Evolutionary conservation across 2,888 invertebrate species (phyloP).

Genomic region (Griposia aprilina): DNA sequence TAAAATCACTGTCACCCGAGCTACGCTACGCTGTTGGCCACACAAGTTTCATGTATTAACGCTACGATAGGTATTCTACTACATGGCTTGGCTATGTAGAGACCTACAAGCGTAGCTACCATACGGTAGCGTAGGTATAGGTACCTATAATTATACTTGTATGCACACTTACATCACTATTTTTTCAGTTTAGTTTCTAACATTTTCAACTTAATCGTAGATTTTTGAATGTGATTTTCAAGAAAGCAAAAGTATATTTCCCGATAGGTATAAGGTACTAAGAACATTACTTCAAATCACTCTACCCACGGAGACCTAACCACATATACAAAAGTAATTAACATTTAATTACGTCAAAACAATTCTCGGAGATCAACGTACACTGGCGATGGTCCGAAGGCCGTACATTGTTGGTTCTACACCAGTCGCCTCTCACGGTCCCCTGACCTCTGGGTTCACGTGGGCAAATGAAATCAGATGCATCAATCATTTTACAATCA

Average conservation of each 20-base stretch:
- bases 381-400: constrained; percentile 67
- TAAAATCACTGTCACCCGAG: no score
- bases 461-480: constrained; percentile 80
- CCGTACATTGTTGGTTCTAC: constrained; percentile 69
- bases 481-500: constrained; percentile 80
- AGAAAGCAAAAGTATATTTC: not conserved
- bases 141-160: no score
- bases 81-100: no score
- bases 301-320: constrained; percentile 13
- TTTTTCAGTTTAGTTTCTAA: no score
- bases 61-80: no score
- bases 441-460: constrained; percentile 76
- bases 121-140: no score
- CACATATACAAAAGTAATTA: constrained; percentile 54
- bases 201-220: no score
- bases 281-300: not conserved
- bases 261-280: not conserved
- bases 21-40: no score
- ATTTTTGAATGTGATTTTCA: not conserved
- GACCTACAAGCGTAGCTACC: no score
- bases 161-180: no score
- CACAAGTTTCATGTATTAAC: no score
- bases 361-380: constrained; percentile 65
- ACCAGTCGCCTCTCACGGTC: constrained; percentile 76
- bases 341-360: constrained; percentile 62